Base-by-base conservation (phyloP, 2,113 vertebrate genomes). In the Hippocampus zosterae region DNA sequence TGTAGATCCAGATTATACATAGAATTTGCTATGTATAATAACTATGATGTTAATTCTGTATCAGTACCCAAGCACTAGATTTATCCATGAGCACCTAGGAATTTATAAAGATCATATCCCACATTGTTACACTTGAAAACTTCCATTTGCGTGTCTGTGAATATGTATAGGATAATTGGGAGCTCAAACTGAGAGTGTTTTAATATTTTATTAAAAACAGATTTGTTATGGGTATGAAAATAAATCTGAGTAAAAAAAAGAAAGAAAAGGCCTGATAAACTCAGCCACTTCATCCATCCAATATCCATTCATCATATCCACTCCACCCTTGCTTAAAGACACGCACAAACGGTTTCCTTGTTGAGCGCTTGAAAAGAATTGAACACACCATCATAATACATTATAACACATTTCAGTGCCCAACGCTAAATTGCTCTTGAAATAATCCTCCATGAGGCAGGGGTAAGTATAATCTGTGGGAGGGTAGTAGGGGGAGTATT, bases 401-500 rank as follows among this genome's bases (percentile, higher is more conserved):
- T 87, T 85, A 73, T 95, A 96, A 84, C 93, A 96, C 79, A 88
- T 79, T 42, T 96, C 94, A 2, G 93, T 91, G 84, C 69, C 76
- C 68, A 77, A 77, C 5, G 73, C 86, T 61, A 91, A 74, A 68
- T 96, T 95, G 77, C 91, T 92, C 69, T 83, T 92, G 55, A 89
- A 94, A 80, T 92, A 93, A 69, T 88, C 91, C 0, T 94, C 63
- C 13, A 73, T 61, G 0, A 93, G 71, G 0, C 90, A 85, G 5
- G 88, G 33, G 33, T 92, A 89, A 5, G 68, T 1, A 79, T 82
- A 96, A 90, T 96, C 94, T 64, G 86, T 75, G 68, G 85, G 50
- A 25, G 86, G 70, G 61, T 84, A 81, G 76, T 80, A 95, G 33
- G 92, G 67, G 18, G 84, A 78, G 33, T 70, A 90, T 46, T 94